A percentile compares a stretch with the other conserved stretches of the same genome.
These are phyloP conservation scores for Torymus aiolomorphi DNA, from an alignment of 2,888 invertebrate species.

Conservation along the genomic window DNA sequence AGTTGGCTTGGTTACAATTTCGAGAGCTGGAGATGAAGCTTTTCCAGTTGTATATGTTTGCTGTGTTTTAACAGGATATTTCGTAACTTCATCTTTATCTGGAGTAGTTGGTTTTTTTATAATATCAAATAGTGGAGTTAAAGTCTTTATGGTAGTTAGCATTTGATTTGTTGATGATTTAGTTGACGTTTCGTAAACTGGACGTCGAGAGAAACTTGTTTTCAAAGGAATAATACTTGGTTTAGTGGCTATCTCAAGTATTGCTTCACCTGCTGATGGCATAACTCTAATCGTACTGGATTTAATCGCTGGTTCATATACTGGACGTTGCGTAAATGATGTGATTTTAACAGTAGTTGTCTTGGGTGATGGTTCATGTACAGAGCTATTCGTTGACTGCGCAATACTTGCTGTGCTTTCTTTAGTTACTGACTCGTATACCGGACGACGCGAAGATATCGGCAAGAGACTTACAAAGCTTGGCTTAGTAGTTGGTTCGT, in stretches of 20 bases:
- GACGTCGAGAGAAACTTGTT: background rate
- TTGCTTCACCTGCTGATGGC: background rate
- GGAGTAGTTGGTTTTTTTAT: constrained; percentile 5
- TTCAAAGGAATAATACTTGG: background rate
- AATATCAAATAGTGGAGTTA: background rate
- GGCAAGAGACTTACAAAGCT: constrained; percentile 6
- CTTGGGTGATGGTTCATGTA: constrained; percentile 23
- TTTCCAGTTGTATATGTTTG: constrained; percentile 20
- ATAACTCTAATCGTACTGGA: background rate
- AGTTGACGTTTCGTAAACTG: background rate
- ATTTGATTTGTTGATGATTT: background rate
- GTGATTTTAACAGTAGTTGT: background rate
- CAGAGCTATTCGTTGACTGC: constrained; percentile 10
- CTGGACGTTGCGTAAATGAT: constrained; percentile 24
- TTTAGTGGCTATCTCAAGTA: constrained; percentile 6
- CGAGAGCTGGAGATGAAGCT: constrained; percentile 9
- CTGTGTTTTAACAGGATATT: no score
- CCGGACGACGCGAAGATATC: background rate
- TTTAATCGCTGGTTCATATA: constrained; percentile 28
- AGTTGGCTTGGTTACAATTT: constrained; percentile 22
- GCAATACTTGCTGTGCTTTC: background rate
- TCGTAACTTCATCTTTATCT: background rate
- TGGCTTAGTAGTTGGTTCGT: constrained; percentile 22
- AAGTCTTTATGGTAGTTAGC: background rate
- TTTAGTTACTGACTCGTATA: constrained; percentile 13